phyloP scores from a whole-genome alignment of 1,140 invertebrate species.

The Diachasmimorpha longicaudata region DNA sequence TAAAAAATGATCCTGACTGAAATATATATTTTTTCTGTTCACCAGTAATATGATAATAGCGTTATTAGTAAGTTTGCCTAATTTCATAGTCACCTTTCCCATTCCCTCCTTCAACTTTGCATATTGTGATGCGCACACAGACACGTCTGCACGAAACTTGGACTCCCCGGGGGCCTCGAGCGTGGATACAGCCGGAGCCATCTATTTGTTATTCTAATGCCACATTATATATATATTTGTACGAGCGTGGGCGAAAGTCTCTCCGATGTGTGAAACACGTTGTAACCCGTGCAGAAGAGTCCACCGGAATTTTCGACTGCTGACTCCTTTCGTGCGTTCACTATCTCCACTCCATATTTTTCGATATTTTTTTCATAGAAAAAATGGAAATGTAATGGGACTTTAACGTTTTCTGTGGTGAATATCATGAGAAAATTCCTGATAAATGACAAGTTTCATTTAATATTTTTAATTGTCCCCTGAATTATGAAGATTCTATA shows the following conservation, averaged over 20 bases:
- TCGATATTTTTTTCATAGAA: too few relatives aligned
- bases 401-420: too few relatives aligned
- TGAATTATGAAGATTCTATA: too few relatives aligned
- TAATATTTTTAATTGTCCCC: too few relatives aligned
- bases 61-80: background rate
- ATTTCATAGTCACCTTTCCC: background rate
- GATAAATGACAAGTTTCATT: too few relatives aligned
- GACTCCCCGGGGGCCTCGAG: constrained; percentile 25
- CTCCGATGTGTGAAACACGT: constrained; percentile 38
- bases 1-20: too few relatives aligned
- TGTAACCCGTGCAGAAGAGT: constrained; percentile 19
- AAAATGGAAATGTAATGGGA: too few relatives aligned
- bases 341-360: background rate
- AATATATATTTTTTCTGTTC: background rate
- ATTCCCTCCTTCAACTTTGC: background rate
- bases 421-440: too few relatives aligned
- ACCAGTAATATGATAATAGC: background rate
- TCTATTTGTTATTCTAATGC: constrained; percentile 47
- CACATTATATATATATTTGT: constrained; percentile 30
- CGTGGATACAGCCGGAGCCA: constrained; percentile 28
- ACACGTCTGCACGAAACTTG: constrained; percentile 9
- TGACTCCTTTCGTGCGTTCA: background rate
- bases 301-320: constrained; percentile 18
- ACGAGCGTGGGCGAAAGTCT: constrained; percentile 34
- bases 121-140: background rate